phyloP scores from a whole-genome alignment of 1,140 invertebrate species.

The Drosophila suzukii region DNA sequence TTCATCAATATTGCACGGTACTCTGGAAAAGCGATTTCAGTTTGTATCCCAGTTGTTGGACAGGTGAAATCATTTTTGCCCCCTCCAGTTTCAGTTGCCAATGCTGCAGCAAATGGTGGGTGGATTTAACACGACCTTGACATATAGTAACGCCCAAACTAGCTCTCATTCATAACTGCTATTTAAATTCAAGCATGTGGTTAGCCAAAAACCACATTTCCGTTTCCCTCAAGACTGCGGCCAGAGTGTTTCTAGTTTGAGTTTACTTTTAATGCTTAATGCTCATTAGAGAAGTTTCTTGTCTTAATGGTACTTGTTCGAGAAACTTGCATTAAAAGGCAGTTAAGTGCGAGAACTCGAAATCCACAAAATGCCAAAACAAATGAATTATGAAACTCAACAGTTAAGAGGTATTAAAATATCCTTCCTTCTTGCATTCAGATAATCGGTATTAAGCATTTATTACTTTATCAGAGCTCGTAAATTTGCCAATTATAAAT shows the following conservation, averaged over 20 bases:
- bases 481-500: conserved; percentile 1
- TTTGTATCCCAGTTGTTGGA: background rate
- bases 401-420: background rate
- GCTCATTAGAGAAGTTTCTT: conserved; percentile 11
- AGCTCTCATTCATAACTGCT: conserved; percentile 1
- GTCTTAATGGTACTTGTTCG: conserved; percentile 6
- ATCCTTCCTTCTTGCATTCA: background rate
- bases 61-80: background rate
- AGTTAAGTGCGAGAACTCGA: background rate
- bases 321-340: conserved; percentile 6
- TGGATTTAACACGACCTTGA: conserved; percentile 10
- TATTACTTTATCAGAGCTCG: background rate
- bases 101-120: background rate
- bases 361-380: background rate
- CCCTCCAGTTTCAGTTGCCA: background rate
- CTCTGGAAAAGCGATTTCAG: background rate
- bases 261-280: conserved; percentile 7
- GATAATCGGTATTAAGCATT: background rate
- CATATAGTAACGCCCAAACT: conserved; percentile 4
- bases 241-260: conserved; percentile 9
- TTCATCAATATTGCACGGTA: conserved; percentile 9
- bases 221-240: background rate
- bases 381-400: background rate
- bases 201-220: conserved; percentile 2
- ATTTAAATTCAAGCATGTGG: conserved; percentile 4